Base-by-base conservation (phyloP, 1,140 invertebrate genomes). In the Microvelia longipes region DNA sequence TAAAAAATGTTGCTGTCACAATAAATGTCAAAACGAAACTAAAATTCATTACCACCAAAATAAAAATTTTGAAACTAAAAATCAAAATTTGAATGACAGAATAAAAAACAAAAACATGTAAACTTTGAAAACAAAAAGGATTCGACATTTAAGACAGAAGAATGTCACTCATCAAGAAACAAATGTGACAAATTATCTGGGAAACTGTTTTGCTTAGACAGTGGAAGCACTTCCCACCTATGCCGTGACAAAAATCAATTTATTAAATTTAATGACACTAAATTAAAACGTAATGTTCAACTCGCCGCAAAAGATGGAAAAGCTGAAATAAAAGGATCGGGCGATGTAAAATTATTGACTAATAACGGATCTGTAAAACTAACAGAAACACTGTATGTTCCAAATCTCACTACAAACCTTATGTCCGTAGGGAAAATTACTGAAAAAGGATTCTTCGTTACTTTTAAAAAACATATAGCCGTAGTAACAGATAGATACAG, bases 171-270 rank as follows among this genome's bases (percentile, higher is more conserved):
- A 11, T 50, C 35, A 11, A 5, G 28, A 29, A 29, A 15, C 28
- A 29, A 19, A 19, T 2, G 5, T 27, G n/a, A n/a, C n/a, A n/a
- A n/a, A 25, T 27, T 25, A 2, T 11, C 15, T 27, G 14, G 15
- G 28, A 19, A 27, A 28, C 65, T 50, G 64, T 67, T 28, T 69
- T 65, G 24, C 78, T 83, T 84, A 80, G 77, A 83, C 82, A 29
- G 61, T 27, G 65, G 28, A 2, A 27, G 66, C 66, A 67, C 66
- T 19, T 67, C 66, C 11, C 66, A 67, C 28, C 15, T 67, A 5
- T 67, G 66, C 28, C n/a, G 15, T 2, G 30, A 68, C 25, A 13
- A 24, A 61, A 25, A 14, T 25, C 1, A 19, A 50, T 50, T 50
- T 50, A 5, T 61, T 2, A n/a, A n/a, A 2, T 14, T 28, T 60